Base-by-base conservation (phyloP, 2,797 vertebrate genomes). In the Morus bassanus region DNA sequence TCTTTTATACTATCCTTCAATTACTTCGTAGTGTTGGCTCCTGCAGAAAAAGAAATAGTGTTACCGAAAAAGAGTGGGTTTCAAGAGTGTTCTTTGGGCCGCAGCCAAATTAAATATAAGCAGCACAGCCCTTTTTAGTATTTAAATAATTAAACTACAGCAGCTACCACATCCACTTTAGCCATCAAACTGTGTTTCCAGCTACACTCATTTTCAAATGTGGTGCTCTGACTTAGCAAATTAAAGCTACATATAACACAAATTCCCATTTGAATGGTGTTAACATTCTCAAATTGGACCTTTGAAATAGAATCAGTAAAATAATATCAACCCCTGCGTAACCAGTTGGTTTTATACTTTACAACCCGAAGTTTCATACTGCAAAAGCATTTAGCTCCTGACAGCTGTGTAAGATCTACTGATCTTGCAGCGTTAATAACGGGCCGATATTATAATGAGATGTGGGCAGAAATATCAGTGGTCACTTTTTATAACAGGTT, bases 1-100 rank as follows among this genome's bases (percentile, higher is more conserved):
- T 93, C 93, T 96, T 91, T 95, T 83, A 85, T 88, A 67, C 95
- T 17, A 18, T 79, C 87, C 92, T 78, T 87, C 97, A 93, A 94
- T 81, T 89, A 86, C 80, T 90, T 60, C 10, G 65, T 61, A 90
- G 81, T 43, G 80, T 68, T 73, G 67, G 51, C 64, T 90, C 56
- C 75, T 87, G 78, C 73, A 80, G 92, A 50, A 93, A 91, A 87
- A 89, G 79, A 41, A 86, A 85, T 50, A 57, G 74, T 31, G 25
- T 59, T 85, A 43, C 67, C 22, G 3, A 69, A 87, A 91, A 80
- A 61, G 28, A 22, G 54, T 19, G 77, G 27, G 57, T 94, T 96
- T 92, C 85, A 61, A 53, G 76, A 92, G 83, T 21, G 24, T 72
- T 91, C 69, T 94, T 88, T 76, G 28, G 74, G 94, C 28, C 64